Conservation (phyloP, 1,140 invertebrate genomes). For the Atopsyche davidsoni region DNA sequence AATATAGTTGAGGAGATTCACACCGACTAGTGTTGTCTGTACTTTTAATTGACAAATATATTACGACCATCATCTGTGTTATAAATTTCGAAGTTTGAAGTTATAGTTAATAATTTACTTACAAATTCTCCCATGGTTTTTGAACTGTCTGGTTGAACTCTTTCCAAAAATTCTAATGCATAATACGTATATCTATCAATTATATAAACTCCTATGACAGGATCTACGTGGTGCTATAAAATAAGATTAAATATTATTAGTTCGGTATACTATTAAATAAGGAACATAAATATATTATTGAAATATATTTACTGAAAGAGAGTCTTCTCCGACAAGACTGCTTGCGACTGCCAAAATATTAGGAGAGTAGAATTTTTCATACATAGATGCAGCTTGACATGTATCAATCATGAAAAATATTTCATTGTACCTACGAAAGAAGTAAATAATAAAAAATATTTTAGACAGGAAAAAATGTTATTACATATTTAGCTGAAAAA, state of each 20-base stretch:
- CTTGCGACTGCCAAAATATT: conserved; percentile 96
- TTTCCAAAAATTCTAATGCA: conserved; percentile 93
- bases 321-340: conserved; percentile 97
- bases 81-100: too few relatives aligned
- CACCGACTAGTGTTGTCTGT: too few relatives aligned
- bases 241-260: conserved; percentile 7
- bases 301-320: conserved; percentile 73
- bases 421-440: conserved; percentile 83
- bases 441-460: conserved; percentile 18
- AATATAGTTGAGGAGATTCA: too few relatives aligned
- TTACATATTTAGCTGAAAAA: too few relatives aligned
- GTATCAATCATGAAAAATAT: conserved; percentile 99
- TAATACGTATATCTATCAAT: conserved; percentile 99
- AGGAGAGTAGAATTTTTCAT: conserved; percentile 95
- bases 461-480: too few relatives aligned
- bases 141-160: conserved; percentile 79
- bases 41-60: too few relatives aligned
- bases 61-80: too few relatives aligned
- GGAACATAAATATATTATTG: conserved; percentile 27
- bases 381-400: conserved; percentile 98
- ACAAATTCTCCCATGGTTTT: conserved; percentile 93
- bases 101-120: conserved; percentile 53
- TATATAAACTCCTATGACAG: conserved; percentile 97
- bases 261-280: neutral
- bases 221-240: conserved; percentile 93